Evolutionary conservation across 2,797 vertebrate genomes (phyloP), one percentile per base, ranked within the genome.

Genomic region (Smutsia temminckii): DNA sequence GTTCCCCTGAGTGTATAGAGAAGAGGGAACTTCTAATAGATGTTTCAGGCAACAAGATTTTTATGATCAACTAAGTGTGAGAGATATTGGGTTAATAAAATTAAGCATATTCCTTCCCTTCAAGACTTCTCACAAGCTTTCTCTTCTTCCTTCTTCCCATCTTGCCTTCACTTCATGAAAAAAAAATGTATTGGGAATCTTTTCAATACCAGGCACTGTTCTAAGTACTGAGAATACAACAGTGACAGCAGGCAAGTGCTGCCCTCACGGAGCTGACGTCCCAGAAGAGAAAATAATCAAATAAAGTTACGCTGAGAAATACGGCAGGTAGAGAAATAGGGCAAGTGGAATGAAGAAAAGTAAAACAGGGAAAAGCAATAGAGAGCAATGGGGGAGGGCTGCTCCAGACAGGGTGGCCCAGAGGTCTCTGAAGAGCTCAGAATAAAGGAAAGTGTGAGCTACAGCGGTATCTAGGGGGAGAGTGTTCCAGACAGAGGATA

Each of bases 211-310:
- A 21, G 77, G 51, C 17, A 32, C 21, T 2, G 13, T 23, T 53
- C 69, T 32, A 40, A 29, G 55, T 64, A 3, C 34, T 1, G 34
- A 42, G 71, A 77, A 85, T 1, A 8, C 21, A 3, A 2, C 6
- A 2, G 29, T 23, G 46, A 59, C 34, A 32, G 85, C 0, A 57
- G 57, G 63, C 72, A 51, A 2, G 5, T 3, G 46, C 77, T 14
- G 10, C 37, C 12, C 51, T 40, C 42, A 0, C 0, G 40, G 72
- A 53, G 32, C 27, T 2, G 27, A 16, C 0, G 2, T 9, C 37
- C 53, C 16, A 12, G 85, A 21, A 42, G 63, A 64, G 57, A n/a
- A 55, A 6, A 12, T 2, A 13, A 10, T 25, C 53, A 75, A 21
- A 61, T 25, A n/a, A 13, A 16, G 3, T 18, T 29, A 12, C 0